A percentile compares a stretch with the other conserved stretches of the same genome.
phyloP scores from a whole-genome alignment of 2,797 vertebrate genomes.

The Sardinella longiceps region DNA sequence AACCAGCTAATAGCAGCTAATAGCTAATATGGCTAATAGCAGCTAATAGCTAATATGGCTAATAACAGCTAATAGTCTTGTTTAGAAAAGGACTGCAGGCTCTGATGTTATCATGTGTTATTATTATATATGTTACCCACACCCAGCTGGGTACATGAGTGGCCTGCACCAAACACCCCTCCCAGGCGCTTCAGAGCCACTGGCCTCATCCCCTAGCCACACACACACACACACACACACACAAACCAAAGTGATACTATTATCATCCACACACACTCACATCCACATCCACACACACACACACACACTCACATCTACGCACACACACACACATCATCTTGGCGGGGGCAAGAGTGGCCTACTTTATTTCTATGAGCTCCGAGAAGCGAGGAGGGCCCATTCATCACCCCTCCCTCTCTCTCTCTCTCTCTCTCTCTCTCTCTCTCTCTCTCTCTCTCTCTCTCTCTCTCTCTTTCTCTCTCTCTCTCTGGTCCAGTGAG shows the following conservation, averaged over 20 bases:
- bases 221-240: slow-evolving; percentile 1
- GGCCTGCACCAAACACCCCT: neutral
- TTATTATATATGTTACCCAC: neutral
- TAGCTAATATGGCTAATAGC: too few relatives aligned
- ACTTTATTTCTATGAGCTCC: neutral
- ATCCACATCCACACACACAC: neutral
- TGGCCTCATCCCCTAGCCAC: neutral
- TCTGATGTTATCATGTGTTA: too few relatives aligned
- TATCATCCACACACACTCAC: neutral
- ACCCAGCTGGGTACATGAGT: neutral
- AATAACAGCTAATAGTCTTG: too few relatives aligned
- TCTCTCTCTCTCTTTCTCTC: too few relatives aligned
- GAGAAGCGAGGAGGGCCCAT: neutral
- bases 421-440: neutral
- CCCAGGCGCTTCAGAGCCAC: neutral
- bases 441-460: neutral
- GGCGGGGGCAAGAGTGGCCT: neutral
- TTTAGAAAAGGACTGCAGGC: too few relatives aligned
- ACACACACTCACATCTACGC: neutral
- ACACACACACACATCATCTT: neutral
- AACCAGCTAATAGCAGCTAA: too few relatives aligned
- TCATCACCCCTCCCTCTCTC: neutral
- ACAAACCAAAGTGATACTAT: neutral
- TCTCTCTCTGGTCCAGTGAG: too few relatives aligned
- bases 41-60: too few relatives aligned